Evolutionary conservation across 2,797 vertebrate genomes (phyloP).

Genomic region (Pantherophis alleghaniensis): DNA sequence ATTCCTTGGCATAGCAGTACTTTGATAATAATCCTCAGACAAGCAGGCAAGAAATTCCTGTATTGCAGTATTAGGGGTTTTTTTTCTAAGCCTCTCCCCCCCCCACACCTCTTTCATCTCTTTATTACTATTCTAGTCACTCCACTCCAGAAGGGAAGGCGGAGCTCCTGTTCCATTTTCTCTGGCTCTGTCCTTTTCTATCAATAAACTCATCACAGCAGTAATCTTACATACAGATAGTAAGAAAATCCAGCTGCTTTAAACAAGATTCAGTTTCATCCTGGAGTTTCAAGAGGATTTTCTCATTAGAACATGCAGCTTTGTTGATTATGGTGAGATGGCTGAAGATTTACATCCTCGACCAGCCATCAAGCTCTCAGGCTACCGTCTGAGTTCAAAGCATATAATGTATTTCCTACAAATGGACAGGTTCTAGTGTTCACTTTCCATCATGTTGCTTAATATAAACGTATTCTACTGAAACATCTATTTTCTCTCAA

Average conservation of each 20-base stretch:
- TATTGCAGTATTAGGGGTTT: not conserved
- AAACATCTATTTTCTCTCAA: not conserved
- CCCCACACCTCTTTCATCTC: not conserved
- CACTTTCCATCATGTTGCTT: not conserved
- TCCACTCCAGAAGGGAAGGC: slow-evolving; percentile 9
- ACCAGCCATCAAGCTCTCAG: not conserved
- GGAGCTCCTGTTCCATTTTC: slow-evolving; percentile 26
- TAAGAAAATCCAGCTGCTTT: slow-evolving; percentile 35
- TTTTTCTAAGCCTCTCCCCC: not conserved
- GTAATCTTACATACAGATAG: not conserved
- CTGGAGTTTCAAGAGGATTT: slow-evolving; percentile 35
- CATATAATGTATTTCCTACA: slow-evolving; percentile 3
- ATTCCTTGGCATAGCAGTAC: not conserved
- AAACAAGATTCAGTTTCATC: slow-evolving; percentile 26
- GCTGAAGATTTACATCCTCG: slow-evolving; percentile 14
- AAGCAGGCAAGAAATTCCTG: not conserved
- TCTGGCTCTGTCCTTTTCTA: slow-evolving; percentile 20
- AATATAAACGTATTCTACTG: not conserved
- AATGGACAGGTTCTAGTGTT: not conserved
- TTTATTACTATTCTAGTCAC: slow-evolving; percentile 15
- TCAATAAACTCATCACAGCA: slow-evolving; percentile 6
- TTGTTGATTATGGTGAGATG: slow-evolving; percentile 12
- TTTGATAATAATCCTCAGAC: not conserved
- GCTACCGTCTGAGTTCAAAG: slow-evolving; percentile 1
- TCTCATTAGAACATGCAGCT: slow-evolving; percentile 22